Base-by-base conservation (phyloP, 2,888 invertebrate species). In the Augochlorella aurata region DNA sequence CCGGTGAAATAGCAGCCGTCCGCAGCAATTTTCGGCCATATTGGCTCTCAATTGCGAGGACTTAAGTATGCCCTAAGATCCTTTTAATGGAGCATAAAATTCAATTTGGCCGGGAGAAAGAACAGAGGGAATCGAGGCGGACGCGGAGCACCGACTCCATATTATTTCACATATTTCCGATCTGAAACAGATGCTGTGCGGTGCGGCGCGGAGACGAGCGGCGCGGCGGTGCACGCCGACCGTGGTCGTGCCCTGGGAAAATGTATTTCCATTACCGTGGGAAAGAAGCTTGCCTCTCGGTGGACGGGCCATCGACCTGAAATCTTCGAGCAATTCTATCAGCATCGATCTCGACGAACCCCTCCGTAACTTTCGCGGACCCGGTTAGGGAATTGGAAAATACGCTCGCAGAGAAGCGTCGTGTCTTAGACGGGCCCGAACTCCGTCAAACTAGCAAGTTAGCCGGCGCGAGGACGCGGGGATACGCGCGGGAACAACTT, bases 271-370 rank as follows among this genome's bases (percentile, higher is more conserved):
- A 74, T 84, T 79, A 76, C 24, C 66, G 68, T 66, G 68, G 45
- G 29, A 54, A 74, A 72, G 77, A 58, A 74, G 52, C 44, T 58
- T 21, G 54, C 18, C 63, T 63, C n/a, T 24, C 68, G 21, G 67
- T 72, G 82, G 71, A 82, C 69, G 50, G 38, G 65, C 70, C 52
- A 50, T 66, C 73, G 79, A 68, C 29, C 47, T 47, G 74, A 81
- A 85, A 85, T 85, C 84, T 85, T 84, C 29, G 63, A 70, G 47
- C 84, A 70, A 81, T 85, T 81, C 81, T 71, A 84, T 85, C 81
- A 74, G 74, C 78, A 81, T 79, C 77, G 84, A 80, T 77, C 80
- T 83, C 67, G 21, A 21, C 47, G 14, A 16, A 21, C 47, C 12
- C 5, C 8, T 18, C 18, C 10, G 84, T 78, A 84, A 84, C 78